Evolutionary conservation across 2,888 invertebrate species (phyloP).

Genomic region (Frankliniella fusca): DNA sequence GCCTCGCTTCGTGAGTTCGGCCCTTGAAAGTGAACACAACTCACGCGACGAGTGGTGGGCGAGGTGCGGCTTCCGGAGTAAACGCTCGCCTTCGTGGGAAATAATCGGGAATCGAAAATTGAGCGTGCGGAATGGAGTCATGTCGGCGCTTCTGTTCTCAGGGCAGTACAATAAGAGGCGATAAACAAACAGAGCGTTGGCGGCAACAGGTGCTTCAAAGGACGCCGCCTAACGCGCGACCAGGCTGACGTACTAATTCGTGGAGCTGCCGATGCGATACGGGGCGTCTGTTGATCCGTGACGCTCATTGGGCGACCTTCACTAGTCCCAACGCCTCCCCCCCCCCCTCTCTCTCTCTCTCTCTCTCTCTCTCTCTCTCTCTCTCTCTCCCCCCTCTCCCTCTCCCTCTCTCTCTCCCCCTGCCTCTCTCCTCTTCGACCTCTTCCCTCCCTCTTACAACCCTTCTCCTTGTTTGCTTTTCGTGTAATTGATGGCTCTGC

Average conservation of each 20-base stretch:
- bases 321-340: background rate
- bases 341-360: background rate
- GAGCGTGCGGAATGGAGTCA: constrained; percentile 5
- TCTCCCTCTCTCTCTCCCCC: background rate
- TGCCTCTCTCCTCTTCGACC: background rate
- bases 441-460: background rate
- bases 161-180: background rate
- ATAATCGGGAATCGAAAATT: constrained; percentile 4
- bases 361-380: background rate
- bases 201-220: constrained; percentile 12
- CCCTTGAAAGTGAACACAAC: too few relatives aligned
- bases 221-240: background rate
- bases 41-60: too few relatives aligned
- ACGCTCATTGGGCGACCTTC: constrained; percentile 13
- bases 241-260: constrained; percentile 19
- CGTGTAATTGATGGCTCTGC: constrained; percentile 9
- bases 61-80: too few relatives aligned
- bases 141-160: background rate
- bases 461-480: constrained; percentile 2
- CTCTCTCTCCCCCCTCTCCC: background rate
- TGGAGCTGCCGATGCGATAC: background rate
- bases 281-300: constrained; percentile 8
- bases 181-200: background rate
- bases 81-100: too few relatives aligned
- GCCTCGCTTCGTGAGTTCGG: too few relatives aligned